These are phyloP conservation scores for Anolis sagrei DNA, from an alignment of 2,113 vertebrate species.

Conservation along the genomic window DNA sequence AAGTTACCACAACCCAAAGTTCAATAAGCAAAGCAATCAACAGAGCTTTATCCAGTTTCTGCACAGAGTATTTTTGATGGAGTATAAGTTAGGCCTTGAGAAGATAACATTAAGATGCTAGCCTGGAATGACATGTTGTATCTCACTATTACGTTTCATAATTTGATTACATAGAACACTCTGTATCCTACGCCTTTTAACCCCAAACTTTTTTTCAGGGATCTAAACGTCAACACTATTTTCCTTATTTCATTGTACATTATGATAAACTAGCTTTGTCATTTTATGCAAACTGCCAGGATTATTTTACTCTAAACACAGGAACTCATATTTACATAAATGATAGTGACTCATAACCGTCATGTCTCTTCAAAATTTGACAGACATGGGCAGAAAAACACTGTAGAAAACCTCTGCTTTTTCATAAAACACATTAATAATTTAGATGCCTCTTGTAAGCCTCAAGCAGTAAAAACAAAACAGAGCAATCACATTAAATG, in stretches of 20 bases:
- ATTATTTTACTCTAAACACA: not conserved
- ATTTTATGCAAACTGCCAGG: not conserved
- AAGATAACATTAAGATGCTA: not conserved
- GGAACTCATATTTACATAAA: not conserved
- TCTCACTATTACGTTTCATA: not conserved
- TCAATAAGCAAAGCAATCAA: not conserved
- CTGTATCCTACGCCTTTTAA: not conserved
- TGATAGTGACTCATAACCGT: not conserved
- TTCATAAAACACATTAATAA: not conserved
- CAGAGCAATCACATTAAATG: not conserved
- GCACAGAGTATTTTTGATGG: too few species aligned
- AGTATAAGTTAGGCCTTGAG: too few species aligned
- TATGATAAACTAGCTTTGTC: not conserved
- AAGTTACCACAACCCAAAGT: not conserved
- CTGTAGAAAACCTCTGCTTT: not conserved
- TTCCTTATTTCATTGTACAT: not conserved
- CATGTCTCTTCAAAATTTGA: not conserved
- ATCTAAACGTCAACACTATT: not conserved
- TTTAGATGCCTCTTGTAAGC: not conserved
- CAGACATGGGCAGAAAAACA: not conserved
- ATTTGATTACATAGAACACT: not conserved
- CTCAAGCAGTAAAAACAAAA: not conserved
- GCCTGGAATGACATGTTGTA: not conserved
- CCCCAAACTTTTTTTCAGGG: not conserved
- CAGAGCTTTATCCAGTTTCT: too few species aligned